A percentile compares a stretch with the other conserved stretches of the same genome.
Evolutionary conservation across 37 sponge, comb jelly and placozoan genomes (phyloP).

Genomic region (Lycopodina hypogea): DNA sequence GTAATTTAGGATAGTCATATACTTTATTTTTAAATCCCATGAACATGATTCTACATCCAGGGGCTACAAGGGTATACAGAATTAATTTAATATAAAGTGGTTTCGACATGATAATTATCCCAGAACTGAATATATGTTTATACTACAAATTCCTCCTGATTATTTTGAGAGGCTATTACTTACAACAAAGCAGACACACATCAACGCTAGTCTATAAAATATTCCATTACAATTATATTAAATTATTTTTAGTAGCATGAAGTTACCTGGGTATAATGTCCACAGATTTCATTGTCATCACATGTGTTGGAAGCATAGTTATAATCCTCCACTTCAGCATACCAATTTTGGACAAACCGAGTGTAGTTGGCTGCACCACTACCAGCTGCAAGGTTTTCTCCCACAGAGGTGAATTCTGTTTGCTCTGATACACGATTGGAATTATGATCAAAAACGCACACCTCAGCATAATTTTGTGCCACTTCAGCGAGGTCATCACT

Average conservation of each 20-base stretch:
- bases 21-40: no score
- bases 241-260: background rate
- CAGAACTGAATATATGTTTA: background rate
- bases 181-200: background rate
- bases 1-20: no score
- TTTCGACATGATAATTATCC: background rate
- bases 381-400: conserved; percentile 17
- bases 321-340: conserved; percentile 17
- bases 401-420: background rate
- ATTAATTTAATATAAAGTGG: background rate
- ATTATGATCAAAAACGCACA: conserved; percentile 22
- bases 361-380: conserved; percentile 4
- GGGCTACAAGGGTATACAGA: no score
- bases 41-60: no score
- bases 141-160: background rate
- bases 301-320: background rate
- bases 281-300: conserved; percentile 13
- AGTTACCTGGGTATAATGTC: conserved; percentile 41
- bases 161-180: background rate
- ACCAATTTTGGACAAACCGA: conserved; percentile 1
- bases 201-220: background rate
- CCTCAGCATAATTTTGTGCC: conserved; percentile 19
- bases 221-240: background rate
- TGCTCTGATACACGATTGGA: background rate
- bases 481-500: conserved; percentile 17